phyloP scores from a whole-genome alignment of 2,113 vertebrate species.

The Callopanchax toddi region DNA sequence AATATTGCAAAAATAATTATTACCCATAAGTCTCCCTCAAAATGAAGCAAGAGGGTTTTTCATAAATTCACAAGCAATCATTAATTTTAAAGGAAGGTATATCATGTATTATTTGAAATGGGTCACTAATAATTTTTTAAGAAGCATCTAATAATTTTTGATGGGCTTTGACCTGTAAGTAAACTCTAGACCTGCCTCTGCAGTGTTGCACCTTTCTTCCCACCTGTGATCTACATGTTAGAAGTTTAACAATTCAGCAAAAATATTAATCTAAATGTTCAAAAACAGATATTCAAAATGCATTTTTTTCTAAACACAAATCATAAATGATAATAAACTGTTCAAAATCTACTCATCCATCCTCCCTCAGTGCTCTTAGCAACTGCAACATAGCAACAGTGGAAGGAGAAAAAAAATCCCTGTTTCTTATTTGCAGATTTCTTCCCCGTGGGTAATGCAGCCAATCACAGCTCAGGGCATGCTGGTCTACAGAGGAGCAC shows the following conservation, averaged over 20 bases:
- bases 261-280: not conserved
- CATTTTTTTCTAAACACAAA: slow-evolving; percentile 6
- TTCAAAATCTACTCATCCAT: slow-evolving; percentile 39
- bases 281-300: not conserved
- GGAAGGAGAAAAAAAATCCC: slow-evolving; percentile 64
- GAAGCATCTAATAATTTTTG: slow-evolving; percentile 3
- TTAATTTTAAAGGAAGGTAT: slow-evolving; percentile 3
- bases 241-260: not conserved
- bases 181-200: slow-evolving; percentile 1
- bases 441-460: slow-evolving; percentile 60
- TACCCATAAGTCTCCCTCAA: not conserved
- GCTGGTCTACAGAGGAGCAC: slow-evolving; percentile 43
- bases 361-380: slow-evolving; percentile 56
- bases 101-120: slow-evolving; percentile 22
- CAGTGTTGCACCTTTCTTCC: not conserved
- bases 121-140: slow-evolving; percentile 8
- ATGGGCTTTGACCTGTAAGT: slow-evolving; percentile 3
- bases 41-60: not conserved
- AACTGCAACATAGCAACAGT: slow-evolving; percentile 80
- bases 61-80: slow-evolving; percentile 9
- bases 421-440: slow-evolving; percentile 76
- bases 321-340: slow-evolving; percentile 7
- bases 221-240: not conserved
- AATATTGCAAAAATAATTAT: not conserved
- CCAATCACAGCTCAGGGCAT: slow-evolving; percentile 77